phyloP scores from a whole-genome alignment of 35 echinoderm and acorn worm genomes.

The Anneissia japonica region DNA sequence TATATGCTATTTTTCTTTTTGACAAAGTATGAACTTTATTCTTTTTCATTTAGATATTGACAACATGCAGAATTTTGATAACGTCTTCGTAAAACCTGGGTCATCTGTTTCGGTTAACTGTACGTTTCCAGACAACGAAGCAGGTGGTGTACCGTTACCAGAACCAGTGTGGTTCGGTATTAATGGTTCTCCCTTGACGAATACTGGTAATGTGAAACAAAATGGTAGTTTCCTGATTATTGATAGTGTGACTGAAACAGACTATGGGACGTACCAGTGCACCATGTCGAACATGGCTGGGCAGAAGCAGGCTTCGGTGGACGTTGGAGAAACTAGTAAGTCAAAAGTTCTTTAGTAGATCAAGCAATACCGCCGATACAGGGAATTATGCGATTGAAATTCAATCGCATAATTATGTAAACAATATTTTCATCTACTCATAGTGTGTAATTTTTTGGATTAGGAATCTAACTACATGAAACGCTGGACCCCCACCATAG shows the following conservation, averaged over 20 bases:
- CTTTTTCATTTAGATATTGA: background rate
- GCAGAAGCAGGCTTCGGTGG: background rate
- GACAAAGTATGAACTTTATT: too few species aligned
- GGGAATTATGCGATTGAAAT: too few species aligned
- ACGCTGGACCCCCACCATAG: too few species aligned
- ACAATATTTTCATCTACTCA: too few species aligned
- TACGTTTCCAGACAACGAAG: background rate
- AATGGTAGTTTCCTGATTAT: background rate
- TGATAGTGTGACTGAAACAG: background rate
- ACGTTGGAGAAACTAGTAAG: background rate
- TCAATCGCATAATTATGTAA: too few species aligned
- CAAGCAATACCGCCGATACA: too few species aligned
- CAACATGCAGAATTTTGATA: background rate
- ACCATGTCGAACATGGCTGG: background rate
- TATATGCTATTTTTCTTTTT: too few species aligned
- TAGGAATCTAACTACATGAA: too few species aligned
- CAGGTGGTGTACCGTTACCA: background rate
- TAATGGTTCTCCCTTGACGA: background rate
- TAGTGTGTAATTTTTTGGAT: too few species aligned
- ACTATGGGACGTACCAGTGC: background rate
- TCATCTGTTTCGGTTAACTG: background rate
- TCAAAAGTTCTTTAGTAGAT: too few species aligned
- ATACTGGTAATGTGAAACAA: background rate
- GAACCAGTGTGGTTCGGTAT: background rate
- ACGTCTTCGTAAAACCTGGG: background rate